Evolutionary conservation across 2,888 invertebrate species (phyloP).

Genomic region (Stomorhina lunata): DNA sequence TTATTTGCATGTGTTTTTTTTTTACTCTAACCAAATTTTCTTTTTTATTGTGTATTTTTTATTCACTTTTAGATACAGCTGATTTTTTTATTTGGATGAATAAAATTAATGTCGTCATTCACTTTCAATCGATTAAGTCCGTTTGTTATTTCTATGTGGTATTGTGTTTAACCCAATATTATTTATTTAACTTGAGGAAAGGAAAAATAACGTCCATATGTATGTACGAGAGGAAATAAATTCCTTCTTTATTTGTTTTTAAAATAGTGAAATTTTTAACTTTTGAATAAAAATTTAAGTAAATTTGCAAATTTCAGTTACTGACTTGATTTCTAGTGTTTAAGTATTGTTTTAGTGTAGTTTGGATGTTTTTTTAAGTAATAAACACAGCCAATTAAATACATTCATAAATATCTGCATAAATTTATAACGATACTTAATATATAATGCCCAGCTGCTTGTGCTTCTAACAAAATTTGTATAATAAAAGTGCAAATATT

Average conservation of each 20-base stretch:
- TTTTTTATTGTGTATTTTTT: too few species aligned
- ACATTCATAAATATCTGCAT: slow-evolving; percentile 55
- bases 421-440: slow-evolving; percentile 53
- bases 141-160: slow-evolving; percentile 14
- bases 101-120: slow-evolving; percentile 33
- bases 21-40: too few species aligned
- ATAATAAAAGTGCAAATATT: slow-evolving; percentile 42
- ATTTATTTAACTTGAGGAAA: neutral
- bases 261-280: too few species aligned
- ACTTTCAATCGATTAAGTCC: slow-evolving; percentile 30
- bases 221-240: neutral
- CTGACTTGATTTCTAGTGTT: neutral
- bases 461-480: slow-evolving; percentile 37
- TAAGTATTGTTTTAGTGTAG: neutral
- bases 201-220: neutral
- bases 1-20: too few species aligned
- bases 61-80: neutral
- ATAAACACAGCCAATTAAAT: slow-evolving; percentile 44
- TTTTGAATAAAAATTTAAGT: too few species aligned
- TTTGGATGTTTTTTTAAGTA: neutral
- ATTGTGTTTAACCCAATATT: neutral
- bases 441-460: slow-evolving; percentile 30
- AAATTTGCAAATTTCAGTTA: neutral
- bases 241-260: too few species aligned
- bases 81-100: neutral